Evolutionary conservation across 2,888 invertebrate genomes (phyloP).

Genomic region (Urechis unicinctus): DNA sequence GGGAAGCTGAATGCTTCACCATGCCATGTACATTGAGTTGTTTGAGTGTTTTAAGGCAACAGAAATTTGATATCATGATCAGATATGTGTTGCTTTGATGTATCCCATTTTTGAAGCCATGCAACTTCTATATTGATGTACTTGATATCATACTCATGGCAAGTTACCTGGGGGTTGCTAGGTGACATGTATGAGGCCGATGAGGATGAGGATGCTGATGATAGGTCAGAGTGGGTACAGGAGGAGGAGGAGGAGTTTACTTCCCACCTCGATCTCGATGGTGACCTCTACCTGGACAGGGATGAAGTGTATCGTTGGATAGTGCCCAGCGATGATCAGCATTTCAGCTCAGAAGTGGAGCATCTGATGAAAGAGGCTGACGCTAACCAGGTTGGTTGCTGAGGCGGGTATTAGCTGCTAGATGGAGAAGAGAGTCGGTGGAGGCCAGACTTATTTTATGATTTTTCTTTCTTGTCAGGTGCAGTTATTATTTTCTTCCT

Average conservation of each 20-base stretch:
- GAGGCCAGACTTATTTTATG: too few relatives aligned
- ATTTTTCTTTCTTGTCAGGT: too few relatives aligned
- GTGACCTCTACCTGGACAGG: slow-evolving; percentile 76
- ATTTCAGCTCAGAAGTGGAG: slow-evolving; percentile 89
- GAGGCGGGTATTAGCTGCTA: neutral
- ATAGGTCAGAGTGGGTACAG: slow-evolving; percentile 89
- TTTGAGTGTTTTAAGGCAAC: too few relatives aligned
- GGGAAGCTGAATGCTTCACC: too few relatives aligned
- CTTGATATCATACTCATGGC: too few relatives aligned
- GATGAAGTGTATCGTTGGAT: slow-evolving; percentile 83
- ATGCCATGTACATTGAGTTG: too few relatives aligned
- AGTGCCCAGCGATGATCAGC: slow-evolving; percentile 90
- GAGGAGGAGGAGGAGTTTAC: slow-evolving; percentile 87
- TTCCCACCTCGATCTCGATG: slow-evolving; percentile 72
- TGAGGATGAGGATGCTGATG: slow-evolving; percentile 44
- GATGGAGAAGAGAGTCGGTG: neutral
- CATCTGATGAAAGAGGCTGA: slow-evolving; percentile 94
- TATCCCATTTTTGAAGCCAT: too few relatives aligned
- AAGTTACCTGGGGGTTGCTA: too few relatives aligned
- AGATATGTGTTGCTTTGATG: too few relatives aligned
- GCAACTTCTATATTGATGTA: too few relatives aligned
- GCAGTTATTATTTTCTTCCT: too few relatives aligned
- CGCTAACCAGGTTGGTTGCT: slow-evolving; percentile 60
- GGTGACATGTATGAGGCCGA: slow-evolving; percentile 61
- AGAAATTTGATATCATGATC: too few relatives aligned